Evolutionary conservation across 2,797 vertebrate species (phyloP).

Genomic region (Eutrigla gurnardus): DNA sequence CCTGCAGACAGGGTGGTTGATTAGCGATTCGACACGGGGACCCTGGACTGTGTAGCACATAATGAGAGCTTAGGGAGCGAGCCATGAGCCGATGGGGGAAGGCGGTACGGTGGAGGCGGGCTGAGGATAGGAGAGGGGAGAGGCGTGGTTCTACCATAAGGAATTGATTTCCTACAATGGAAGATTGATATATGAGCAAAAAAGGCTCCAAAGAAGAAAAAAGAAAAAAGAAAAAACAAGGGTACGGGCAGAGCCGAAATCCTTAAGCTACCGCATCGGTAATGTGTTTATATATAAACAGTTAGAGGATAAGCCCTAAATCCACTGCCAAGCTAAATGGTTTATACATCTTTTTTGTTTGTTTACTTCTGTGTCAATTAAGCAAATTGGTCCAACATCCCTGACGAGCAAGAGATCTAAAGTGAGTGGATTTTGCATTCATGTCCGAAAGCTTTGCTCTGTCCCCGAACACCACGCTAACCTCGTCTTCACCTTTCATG

Average conservation of each 20-base stretch:
- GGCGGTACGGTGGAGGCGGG: conserved; percentile 51
- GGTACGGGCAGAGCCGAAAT: conserved; percentile 71
- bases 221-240: conserved; percentile 13
- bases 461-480: conserved; percentile 53
- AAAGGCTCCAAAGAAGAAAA: conserved; percentile 39
- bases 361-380: conserved; percentile 80
- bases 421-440: conserved; percentile 65
- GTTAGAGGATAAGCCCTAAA: conserved; percentile 78
- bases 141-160: conserved; percentile 54
- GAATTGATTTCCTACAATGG: conserved; percentile 74
- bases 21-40: conserved; percentile 85
- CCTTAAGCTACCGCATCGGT: conserved; percentile 69
- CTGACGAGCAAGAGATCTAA: conserved; percentile 65
- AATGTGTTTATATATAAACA: conserved; percentile 81
- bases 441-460: conserved; percentile 55
- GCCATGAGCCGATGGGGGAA: conserved; percentile 72
- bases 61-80: conserved; percentile 83
- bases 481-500: conserved; percentile 69
- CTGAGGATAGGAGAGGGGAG: conserved; percentile 39
- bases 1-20: conserved; percentile 83
- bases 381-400: conserved; percentile 75
- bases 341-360: conserved; percentile 78
- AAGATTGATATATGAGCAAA: conserved; percentile 65
- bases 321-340: conserved; percentile 78
- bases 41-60: conserved; percentile 83